Base-by-base conservation (phyloP, 2,888 invertebrate genomes). In the Volucella bombylans region DNA sequence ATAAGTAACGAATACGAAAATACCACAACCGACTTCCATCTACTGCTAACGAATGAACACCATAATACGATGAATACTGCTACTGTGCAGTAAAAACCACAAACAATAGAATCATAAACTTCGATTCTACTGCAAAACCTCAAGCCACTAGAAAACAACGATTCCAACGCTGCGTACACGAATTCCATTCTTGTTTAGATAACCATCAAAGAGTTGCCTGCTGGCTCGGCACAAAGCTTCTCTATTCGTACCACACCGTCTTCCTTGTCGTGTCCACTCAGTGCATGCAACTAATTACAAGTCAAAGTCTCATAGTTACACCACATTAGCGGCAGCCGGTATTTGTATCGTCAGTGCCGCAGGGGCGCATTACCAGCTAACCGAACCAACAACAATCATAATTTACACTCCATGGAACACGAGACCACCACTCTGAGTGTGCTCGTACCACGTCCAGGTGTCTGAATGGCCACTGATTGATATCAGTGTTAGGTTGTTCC, bases 31-130 rank as follows among this genome's bases (percentile, higher is more conserved):
- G 18, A n/a, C 49, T 47, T 39, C 8, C 38, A 15, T 18, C 15
- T 31, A n/a, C 31, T 39, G 68, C 69, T 69, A 68, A 64, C 74
- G 39, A 81, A 31, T 62, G 1, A 73, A 6, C 3, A 15, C 11
- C 41, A 31, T 11, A 18, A 41, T 39, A 15, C 49, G 31, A 31
- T 6, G 4, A 31, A 59, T 57, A 43, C n/a, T 12, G 74, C 65
- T 54, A 57, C 31, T 43, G 15, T 23, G 41, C 18, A 72, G 8
- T 18, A 47, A 57, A 23, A 12, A 62, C 57, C 10, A 15, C 31
- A 67, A 41, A 83, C 79, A 83, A 83, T 83, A 74, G 82, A 83
- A 83, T 64, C 79, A 83, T 83, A 79, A 79, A 83, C 73, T 65
- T 47, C 55, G 14, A 52, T 31, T 45, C 10, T 9, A 39, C 23